These are phyloP conservation scores for Acanthaster planci DNA, from an alignment of 35 echinoderm and acorn worm genomes.

Conservation along the genomic window DNA sequence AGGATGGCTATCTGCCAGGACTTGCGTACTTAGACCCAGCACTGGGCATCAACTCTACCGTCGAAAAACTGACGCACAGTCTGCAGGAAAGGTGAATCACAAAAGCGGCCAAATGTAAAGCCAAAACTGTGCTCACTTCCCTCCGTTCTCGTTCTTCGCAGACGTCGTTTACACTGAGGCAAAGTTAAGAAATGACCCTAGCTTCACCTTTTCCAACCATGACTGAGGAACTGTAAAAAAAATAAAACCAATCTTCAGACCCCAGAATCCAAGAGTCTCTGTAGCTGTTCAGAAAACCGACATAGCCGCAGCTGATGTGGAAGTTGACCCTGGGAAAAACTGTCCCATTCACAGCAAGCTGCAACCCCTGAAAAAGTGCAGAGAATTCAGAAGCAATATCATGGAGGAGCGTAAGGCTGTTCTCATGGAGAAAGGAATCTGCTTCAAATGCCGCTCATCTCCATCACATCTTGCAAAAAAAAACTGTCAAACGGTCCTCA, in stretches of 20 bases:
- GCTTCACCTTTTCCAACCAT: conserved; percentile 28
- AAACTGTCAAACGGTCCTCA: conserved; percentile 1
- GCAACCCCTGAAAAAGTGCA: conserved; percentile 44
- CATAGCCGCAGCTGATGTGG: not conserved
- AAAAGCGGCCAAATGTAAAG: conserved; percentile 35
- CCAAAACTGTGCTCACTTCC: conserved; percentile 14
- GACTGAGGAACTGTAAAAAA: not conserved
- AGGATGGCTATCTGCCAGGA: conserved; percentile 39
- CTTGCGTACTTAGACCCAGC: conserved; percentile 53
- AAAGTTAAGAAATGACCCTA: conserved; percentile 47
- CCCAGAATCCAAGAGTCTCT: not conserved
- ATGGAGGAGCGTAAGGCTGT: not conserved
- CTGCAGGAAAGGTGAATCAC: conserved; percentile 48
- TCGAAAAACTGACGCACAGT: conserved; percentile 52
- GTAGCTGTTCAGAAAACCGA: not conserved
- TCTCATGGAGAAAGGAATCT: conserved; percentile 34
- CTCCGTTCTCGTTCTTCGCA: conserved; percentile 52
- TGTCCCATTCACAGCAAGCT: conserved; percentile 44
- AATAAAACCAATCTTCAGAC: not conserved
- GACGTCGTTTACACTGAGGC: conserved; percentile 37
- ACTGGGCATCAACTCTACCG: conserved; percentile 29
- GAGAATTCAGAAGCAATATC: conserved; percentile 20
- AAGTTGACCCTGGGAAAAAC: not conserved
- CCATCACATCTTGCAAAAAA: conserved; percentile 18
- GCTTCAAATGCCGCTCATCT: conserved; percentile 13